phyloP scores from a whole-genome alignment of 2,888 invertebrate species.

The Chouioia cunea region DNA sequence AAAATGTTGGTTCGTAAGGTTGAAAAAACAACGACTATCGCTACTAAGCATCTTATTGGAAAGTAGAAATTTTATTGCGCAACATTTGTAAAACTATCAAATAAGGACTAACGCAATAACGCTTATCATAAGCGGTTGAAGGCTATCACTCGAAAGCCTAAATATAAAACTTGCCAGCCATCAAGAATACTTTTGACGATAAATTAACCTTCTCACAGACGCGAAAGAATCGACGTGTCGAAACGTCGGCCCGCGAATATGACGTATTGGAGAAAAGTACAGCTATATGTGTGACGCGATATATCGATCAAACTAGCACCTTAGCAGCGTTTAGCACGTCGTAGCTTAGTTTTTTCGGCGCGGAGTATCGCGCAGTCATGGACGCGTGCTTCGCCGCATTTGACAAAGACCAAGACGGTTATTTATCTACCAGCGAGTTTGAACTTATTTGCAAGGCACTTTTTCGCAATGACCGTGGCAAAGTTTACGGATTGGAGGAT shows the following conservation, averaged over 20 bases:
- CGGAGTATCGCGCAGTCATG: conserved; percentile 70
- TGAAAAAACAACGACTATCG: too few relatives aligned
- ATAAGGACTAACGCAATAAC: too few relatives aligned
- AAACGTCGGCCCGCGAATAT: conserved; percentile 9
- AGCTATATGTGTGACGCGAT: neutral
- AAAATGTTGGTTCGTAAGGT: too few relatives aligned
- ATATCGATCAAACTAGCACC: conserved; percentile 43
- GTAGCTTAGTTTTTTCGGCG: neutral
- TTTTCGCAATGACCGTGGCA: conserved; percentile 88
- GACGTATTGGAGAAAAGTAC: neutral
- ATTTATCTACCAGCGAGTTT: conserved; percentile 82
- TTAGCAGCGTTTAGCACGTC: conserved; percentile 16
- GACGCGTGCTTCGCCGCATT: conserved; percentile 93
- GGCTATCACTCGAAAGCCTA: too few relatives aligned
- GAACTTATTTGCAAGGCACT: conserved; percentile 85
- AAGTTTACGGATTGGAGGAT: conserved; percentile 82
- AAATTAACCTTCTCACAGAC: too few relatives aligned
- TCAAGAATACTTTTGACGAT: too few relatives aligned
- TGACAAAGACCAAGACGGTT: conserved; percentile 91
- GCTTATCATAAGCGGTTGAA: too few relatives aligned
- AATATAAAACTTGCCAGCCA: too few relatives aligned
- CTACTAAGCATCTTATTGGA: too few relatives aligned
- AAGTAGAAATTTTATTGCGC: too few relatives aligned
- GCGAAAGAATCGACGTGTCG: too few relatives aligned
- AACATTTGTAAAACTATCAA: too few relatives aligned